phyloP scores from a whole-genome alignment of 2,888 invertebrate genomes.

The Frankliniella intonsa region DNA sequence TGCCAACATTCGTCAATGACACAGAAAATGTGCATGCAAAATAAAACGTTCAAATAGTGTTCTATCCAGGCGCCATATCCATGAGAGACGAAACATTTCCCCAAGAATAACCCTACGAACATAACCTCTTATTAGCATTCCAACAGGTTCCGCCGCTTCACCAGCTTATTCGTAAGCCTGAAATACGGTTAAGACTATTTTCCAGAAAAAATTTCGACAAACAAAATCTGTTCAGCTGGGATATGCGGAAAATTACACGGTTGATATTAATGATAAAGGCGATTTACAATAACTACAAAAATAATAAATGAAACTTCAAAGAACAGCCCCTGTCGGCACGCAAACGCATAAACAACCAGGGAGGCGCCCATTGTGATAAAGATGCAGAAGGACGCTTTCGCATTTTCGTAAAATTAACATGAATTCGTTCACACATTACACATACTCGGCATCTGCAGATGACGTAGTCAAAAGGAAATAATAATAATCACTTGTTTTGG shows the following conservation, averaged over 20 bases:
- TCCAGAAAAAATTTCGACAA: too few relatives aligned
- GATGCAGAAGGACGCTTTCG: background rate
- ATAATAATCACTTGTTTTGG: background rate
- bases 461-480: background rate
- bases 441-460: background rate
- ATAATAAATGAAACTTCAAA: background rate
- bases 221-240: too few relatives aligned
- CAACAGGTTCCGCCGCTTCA: conserved; percentile 15
- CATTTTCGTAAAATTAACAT: background rate
- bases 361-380: background rate
- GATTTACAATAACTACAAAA: background rate
- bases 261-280: too few relatives aligned
- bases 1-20: too few relatives aligned
- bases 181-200: too few relatives aligned
- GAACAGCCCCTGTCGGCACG: background rate
- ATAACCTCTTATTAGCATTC: conserved; percentile 12
- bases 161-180: background rate
- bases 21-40: too few relatives aligned
- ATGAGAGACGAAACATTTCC: background rate
- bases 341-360: conserved; percentile 19
- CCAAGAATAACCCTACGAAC: background rate
- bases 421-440: background rate
- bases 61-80: too few relatives aligned
- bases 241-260: too few relatives aligned
- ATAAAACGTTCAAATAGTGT: too few relatives aligned